Evolutionary conservation across 2,888 invertebrate species (phyloP).

Genomic region (Drosophila sordidula): DNA sequence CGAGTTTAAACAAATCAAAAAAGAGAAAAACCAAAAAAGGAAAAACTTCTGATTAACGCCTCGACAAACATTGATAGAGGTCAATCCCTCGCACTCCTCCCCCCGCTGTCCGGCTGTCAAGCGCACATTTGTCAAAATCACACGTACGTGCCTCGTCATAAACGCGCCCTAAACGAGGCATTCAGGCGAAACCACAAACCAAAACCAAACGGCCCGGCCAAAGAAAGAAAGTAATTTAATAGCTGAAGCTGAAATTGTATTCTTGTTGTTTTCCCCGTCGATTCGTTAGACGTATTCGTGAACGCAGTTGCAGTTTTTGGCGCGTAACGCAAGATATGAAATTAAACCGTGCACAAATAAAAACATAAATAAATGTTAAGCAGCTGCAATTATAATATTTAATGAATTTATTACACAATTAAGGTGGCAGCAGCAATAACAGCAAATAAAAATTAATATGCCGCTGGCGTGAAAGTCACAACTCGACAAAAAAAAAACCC

Average conservation of each 20-base stretch:
- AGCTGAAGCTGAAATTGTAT: conserved; percentile 51
- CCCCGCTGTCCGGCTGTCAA: neutral
- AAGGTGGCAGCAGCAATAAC: conserved; percentile 39
- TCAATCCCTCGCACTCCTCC: conserved; percentile 4
- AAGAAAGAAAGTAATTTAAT: conserved; percentile 51
- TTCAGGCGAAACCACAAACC: conserved; percentile 56
- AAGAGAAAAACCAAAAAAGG: neutral
- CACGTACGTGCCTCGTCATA: conserved; percentile 76
- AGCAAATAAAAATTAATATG: conserved; percentile 60
- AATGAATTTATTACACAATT: conserved; percentile 79
- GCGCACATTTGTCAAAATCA: conserved; percentile 35
- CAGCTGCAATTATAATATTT: conserved; percentile 73
- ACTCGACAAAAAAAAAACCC: conserved; percentile 46
- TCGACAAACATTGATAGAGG: conserved; percentile 16
- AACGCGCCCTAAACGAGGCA: conserved; percentile 76
- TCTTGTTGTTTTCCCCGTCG: conserved; percentile 46
- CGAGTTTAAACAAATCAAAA: conserved; percentile 21
- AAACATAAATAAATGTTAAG: conserved; percentile 54
- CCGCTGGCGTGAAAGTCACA: conserved; percentile 73
- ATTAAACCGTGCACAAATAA: conserved; percentile 30
- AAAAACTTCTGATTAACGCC: conserved; percentile 14
- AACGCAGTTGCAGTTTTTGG: conserved; percentile 46
- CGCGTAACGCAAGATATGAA: conserved; percentile 45
- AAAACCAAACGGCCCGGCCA: conserved; percentile 25
- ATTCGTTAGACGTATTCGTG: conserved; percentile 16